Conservation (phyloP, 2,888 invertebrate species). For the Eristalinus aeneus region DNA sequence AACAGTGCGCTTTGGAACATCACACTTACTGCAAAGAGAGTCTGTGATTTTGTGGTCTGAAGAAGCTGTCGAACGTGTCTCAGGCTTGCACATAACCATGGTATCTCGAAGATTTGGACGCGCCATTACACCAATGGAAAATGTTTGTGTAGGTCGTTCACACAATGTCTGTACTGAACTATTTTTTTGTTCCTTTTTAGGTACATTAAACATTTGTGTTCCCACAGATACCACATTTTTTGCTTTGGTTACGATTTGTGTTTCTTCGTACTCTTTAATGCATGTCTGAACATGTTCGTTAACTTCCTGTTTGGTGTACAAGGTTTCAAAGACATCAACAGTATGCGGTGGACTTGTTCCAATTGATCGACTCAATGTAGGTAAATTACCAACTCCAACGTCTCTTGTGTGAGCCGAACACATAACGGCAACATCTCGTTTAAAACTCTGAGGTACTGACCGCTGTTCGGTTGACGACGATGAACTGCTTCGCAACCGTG, state of each 20-base stretch:
- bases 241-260: constrained; percentile 69
- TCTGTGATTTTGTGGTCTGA: constrained; percentile 82
- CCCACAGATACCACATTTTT: constrained; percentile 77
- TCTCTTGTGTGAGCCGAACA: constrained; percentile 84
- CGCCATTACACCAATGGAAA: constrained; percentile 74
- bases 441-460: constrained; percentile 72
- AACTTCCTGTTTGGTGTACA: constrained; percentile 79
- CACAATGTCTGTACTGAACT: constrained; percentile 75
- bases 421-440: constrained; percentile 86
- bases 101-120: constrained; percentile 76
- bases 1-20: constrained; percentile 81
- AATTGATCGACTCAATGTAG: constrained; percentile 74
- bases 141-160: constrained; percentile 74
- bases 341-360: constrained; percentile 74
- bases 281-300: constrained; percentile 75
- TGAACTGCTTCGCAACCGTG: constrained; percentile 76
- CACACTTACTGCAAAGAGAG: constrained; percentile 82
- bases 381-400: constrained; percentile 83
- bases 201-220: constrained; percentile 77
- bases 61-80: constrained; percentile 81
- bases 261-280: constrained; percentile 72
- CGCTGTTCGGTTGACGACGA: constrained; percentile 72
- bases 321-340: constrained; percentile 74
- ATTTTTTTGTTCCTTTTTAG: constrained; percentile 74
- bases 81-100: constrained; percentile 77